These are phyloP conservation scores for Monochamus alternatus DNA, from an alignment of 2,888 invertebrate genomes.

Conservation along the genomic window DNA sequence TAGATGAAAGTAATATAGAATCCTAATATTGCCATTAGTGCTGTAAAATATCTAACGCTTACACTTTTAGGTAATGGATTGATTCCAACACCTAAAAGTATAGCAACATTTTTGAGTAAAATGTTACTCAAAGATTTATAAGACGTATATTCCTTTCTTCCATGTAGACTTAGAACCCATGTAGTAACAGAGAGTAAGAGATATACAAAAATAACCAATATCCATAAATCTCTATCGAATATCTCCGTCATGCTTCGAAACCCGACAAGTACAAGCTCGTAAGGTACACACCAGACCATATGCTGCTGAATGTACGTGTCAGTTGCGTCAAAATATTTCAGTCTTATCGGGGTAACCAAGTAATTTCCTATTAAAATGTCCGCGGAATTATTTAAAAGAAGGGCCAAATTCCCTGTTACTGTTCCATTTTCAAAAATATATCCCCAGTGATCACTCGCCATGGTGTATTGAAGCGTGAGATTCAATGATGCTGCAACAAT, in stretches of 20 bases:
- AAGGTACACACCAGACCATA: constrained; percentile 37
- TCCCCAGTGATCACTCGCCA: background rate
- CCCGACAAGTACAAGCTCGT: constrained; percentile 17
- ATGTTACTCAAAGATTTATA: constrained; percentile 27
- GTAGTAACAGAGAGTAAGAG: constrained; percentile 13
- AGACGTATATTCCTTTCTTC: constrained; percentile 2
- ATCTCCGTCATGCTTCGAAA: constrained; percentile 33
- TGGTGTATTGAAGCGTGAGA: background rate
- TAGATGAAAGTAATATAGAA: constrained; percentile 16
- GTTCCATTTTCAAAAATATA: constrained; percentile 6
- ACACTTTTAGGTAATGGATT: constrained; percentile 15
- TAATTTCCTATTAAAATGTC: constrained; percentile 42
- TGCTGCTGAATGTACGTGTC: constrained; percentile 26
- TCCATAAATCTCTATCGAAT: background rate
- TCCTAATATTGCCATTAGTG: constrained; percentile 28
- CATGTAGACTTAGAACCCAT: constrained; percentile 20
- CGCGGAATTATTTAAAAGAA: constrained; percentile 29
- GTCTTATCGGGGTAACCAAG: constrained; percentile 15
- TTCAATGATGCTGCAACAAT: background rate
- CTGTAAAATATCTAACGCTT: constrained; percentile 34
- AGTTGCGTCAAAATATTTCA: constrained; percentile 26
- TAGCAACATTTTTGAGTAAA: background rate
- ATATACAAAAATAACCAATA: constrained; percentile 11
- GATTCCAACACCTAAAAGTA: constrained; percentile 2
- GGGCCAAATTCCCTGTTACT: background rate